phyloP scores from a whole-genome alignment of 2,888 invertebrate species.

The Agrilus biguttatus region DNA sequence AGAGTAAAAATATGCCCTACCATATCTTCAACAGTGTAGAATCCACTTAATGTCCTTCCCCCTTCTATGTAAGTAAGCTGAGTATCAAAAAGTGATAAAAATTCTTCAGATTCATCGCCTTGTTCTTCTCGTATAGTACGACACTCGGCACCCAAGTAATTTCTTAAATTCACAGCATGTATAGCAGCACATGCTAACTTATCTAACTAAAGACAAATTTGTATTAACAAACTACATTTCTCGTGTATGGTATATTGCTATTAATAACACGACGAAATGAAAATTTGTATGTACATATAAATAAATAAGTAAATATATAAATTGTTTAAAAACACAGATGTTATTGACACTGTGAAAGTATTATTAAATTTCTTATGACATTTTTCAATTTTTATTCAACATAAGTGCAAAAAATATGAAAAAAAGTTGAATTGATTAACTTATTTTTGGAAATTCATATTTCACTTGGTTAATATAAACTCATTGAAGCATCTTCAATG shows the following conservation, averaged over 20 bases:
- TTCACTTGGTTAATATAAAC: neutral
- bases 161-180: constrained; percentile 95
- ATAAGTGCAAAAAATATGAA: too few relatives aligned
- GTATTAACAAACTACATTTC: too few relatives aligned
- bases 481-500: too few relatives aligned
- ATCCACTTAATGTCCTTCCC: constrained; percentile 92
- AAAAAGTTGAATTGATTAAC: too few relatives aligned
- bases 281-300: too few relatives aligned
- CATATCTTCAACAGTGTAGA: constrained; percentile 90
- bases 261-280: too few relatives aligned
- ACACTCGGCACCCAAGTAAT: constrained; percentile 85
- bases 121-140: constrained; percentile 95
- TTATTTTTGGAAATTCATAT: neutral
- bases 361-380: too few relatives aligned
- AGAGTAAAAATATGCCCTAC: constrained; percentile 28
- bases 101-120: constrained; percentile 92
- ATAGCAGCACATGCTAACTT: constrained; percentile 95
- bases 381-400: too few relatives aligned
- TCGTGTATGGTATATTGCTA: too few relatives aligned
- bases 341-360: too few relatives aligned
- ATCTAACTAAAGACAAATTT: constrained; percentile 49
- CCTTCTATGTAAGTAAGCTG: constrained; percentile 93
- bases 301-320: too few relatives aligned
- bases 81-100: constrained; percentile 78
- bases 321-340: too few relatives aligned